Evolutionary conservation across 2,797 vertebrate genomes (phyloP).

Genomic region (Oreortyx pictus): DNA sequence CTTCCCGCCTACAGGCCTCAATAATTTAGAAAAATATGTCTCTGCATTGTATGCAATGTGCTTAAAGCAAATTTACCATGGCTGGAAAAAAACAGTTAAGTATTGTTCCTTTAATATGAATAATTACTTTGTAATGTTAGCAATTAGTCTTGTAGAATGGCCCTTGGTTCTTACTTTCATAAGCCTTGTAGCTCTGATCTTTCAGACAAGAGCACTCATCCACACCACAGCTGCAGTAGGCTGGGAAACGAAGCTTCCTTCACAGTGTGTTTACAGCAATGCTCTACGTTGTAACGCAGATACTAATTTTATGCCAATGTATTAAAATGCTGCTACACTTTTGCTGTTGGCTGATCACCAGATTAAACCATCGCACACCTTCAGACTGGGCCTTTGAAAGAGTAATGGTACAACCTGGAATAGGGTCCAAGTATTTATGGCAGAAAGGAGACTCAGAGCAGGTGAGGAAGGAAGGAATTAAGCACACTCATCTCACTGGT

Average conservation of each 20-base stretch:
- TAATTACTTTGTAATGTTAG: conserved; percentile 4
- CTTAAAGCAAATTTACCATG: conserved; percentile 11
- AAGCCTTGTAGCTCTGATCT: background rate
- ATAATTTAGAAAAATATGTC: conserved; percentile 39
- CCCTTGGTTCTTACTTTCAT: background rate
- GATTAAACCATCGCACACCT: background rate
- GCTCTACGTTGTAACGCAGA: background rate
- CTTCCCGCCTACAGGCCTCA: conserved; percentile 47
- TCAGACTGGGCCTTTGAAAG: background rate
- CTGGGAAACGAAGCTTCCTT: background rate
- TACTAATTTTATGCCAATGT: background rate
- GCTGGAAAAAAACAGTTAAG: conserved; percentile 9
- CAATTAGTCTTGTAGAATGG: conserved; percentile 5
- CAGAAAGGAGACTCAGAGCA: background rate
- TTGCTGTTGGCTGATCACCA: background rate
- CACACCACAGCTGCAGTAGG: background rate
- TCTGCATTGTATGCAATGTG: background rate
- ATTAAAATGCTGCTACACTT: background rate
- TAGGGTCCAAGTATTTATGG: background rate
- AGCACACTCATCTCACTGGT: background rate
- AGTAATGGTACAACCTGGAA: background rate
- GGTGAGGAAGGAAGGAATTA: background rate
- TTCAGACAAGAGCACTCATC: background rate
- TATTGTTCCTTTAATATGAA: conserved; percentile 15
- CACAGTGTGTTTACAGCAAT: background rate